Conservation (phyloP, 2,888 invertebrate genomes). For the Caenorhabditis japonica region DNA sequence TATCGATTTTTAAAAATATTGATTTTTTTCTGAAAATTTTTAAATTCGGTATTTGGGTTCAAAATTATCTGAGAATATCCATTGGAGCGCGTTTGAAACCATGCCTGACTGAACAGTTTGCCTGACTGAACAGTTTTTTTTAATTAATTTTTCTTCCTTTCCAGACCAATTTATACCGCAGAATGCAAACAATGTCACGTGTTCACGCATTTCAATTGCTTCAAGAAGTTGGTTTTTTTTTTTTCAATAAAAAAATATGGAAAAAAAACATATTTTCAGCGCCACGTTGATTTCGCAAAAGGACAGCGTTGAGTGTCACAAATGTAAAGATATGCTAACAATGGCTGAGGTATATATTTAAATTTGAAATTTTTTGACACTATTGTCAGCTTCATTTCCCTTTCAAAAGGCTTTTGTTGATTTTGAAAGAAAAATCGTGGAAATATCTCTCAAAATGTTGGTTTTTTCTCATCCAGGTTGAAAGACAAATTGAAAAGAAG, state of each 20-base stretch:
- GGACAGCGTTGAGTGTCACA: slow-evolving; percentile 15
- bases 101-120: too few relatives aligned
- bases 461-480: slow-evolving; percentile 4
- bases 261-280: too few relatives aligned
- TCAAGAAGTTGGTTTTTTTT: slow-evolving; percentile 34
- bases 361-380: not conserved
- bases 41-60: not conserved
- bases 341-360: slow-evolving; percentile 7
- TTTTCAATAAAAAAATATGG: not conserved
- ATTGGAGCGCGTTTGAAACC: too few relatives aligned
- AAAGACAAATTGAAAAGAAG: not conserved
- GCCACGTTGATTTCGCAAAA: slow-evolving; percentile 9
- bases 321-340: not conserved
- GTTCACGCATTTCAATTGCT: slow-evolving; percentile 39
- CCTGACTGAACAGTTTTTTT: too few relatives aligned
- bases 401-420: too few relatives aligned
- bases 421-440: not conserved
- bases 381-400: too few relatives aligned
- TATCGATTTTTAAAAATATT: too few relatives aligned
- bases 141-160: too few relatives aligned
- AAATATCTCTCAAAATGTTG: not conserved
- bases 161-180: slow-evolving; percentile 21
- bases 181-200: slow-evolving; percentile 33
- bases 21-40: too few relatives aligned
- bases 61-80: too few relatives aligned